A percentile compares a stretch with the other conserved stretches of the same genome.
Conservation (phyloP, 2,888 invertebrate species). For the Netelia fuscicornis region DNA sequence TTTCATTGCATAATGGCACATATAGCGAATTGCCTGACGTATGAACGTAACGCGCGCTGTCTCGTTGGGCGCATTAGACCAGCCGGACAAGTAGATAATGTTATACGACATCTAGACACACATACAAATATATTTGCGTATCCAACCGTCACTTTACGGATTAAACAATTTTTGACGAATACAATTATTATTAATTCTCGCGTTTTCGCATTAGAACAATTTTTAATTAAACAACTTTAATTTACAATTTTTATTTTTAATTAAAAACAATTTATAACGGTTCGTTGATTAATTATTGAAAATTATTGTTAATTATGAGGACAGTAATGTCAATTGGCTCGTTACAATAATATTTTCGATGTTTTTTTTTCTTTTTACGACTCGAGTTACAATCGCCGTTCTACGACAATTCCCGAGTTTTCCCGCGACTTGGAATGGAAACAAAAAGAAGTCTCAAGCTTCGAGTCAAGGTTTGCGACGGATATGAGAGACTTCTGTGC, state of each 20-base stretch:
- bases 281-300: no score
- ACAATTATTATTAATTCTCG: no score
- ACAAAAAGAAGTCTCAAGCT: conserved; percentile 27
- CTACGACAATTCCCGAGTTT: background rate
- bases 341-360: no score
- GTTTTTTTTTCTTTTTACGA: no score
- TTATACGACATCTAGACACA: conserved; percentile 8
- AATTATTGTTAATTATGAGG: no score
- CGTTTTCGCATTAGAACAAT: no score
- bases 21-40: conserved; percentile 48
- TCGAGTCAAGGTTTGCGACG: conserved; percentile 43
- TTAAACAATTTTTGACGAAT: no score
- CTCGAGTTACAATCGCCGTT: no score
- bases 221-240: no score
- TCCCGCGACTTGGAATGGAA: conserved; percentile 40
- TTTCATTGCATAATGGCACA: conserved; percentile 83
- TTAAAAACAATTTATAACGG: no score
- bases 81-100: conserved; percentile 61
- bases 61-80: conserved; percentile 47
- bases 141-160: background rate
- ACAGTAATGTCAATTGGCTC: no score
- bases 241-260: no score
- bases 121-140: conserved; percentile 11
- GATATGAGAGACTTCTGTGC: conserved; percentile 48
- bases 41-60: conserved; percentile 54